Conservation (phyloP, 2,113 vertebrate genomes). For the Brachyhypopomus gauderio region DNA sequence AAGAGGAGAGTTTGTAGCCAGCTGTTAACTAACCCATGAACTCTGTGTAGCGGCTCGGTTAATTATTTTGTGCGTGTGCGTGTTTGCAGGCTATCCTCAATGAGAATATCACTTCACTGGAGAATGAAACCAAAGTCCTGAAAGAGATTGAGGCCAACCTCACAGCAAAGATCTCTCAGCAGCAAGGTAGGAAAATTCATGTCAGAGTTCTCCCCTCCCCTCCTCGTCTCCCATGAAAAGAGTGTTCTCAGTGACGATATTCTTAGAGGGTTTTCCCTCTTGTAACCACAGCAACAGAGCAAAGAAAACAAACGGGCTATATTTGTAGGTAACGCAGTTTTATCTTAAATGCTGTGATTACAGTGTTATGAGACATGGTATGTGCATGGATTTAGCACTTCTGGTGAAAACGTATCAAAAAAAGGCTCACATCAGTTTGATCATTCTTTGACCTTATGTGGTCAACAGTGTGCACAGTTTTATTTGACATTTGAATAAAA, state of each 20-base stretch:
- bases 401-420: background rate
- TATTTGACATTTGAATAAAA: background rate
- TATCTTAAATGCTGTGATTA: constrained; percentile 1
- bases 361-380: background rate
- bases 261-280: constrained; percentile 60
- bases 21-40: constrained; percentile 6
- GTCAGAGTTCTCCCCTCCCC: constrained; percentile 44
- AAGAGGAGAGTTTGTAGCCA: constrained; percentile 4
- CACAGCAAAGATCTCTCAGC: constrained; percentile 52
- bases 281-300: constrained; percentile 64
- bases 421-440: background rate
- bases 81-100: constrained; percentile 59
- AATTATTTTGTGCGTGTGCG: background rate
- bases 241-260: constrained; percentile 59
- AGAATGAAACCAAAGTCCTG: constrained; percentile 54
- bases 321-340: constrained; percentile 39
- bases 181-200: constrained; percentile 72
- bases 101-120: constrained; percentile 62
- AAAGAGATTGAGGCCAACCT: constrained; percentile 62
- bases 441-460: constrained; percentile 39
- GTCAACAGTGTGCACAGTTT: background rate
- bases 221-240: constrained; percentile 63
- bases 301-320: constrained; percentile 63
- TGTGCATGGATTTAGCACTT: background rate
- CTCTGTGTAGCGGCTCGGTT: background rate